Base-by-base conservation (phyloP, 2,888 invertebrate genomes). In the Ornithoptera priamus region DNA sequence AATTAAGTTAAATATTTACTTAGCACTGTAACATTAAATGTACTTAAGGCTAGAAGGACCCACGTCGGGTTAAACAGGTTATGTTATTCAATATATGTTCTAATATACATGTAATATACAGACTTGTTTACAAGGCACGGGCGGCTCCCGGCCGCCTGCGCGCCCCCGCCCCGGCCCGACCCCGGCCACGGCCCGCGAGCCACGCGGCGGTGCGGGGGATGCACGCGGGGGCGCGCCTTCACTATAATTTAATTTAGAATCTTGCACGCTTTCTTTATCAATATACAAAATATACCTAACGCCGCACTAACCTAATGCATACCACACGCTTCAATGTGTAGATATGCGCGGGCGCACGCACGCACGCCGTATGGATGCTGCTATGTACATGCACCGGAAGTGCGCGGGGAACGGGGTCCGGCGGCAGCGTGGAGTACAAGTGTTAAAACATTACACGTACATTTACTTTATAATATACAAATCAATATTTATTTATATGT, bases 161-260 rank as follows among this genome's bases (percentile, higher is more conserved):
- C 46, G 18, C 70, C 68, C 67, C 71, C 68, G 63, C 22, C 22
- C 22, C 22, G 22, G 22, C 22, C 22, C 22, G 22, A n/a, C 70
- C 68, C 67, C 71, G 67, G 63, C 22, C 22, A 0, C 22, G 22
- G 22, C 22, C 22, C 22, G 22, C 22, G 22, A 0, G 22, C 22
- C 22, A 22, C 22, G 22, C 22, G 22, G 22, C 22, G 22, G 22
- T 22, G 22, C 22, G 22, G 22, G 22, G 1, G 22, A 1, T 0
- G 22, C 0, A 22, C 1, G 22, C 77, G 30, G 80, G 74, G 77
- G 53, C 60, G 22, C 85, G 84, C 77, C 85, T 85, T 84, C 80
- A 83, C 86, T 89, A 86, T 75, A 70, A 72, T 72, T 70, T 89
- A 89, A 87, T 90, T 90, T 90, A 90, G 90, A 90, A 90, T 90